phyloP scores from a whole-genome alignment of 64 coral and sea anemone species.

The Orbicella faveolata region DNA sequence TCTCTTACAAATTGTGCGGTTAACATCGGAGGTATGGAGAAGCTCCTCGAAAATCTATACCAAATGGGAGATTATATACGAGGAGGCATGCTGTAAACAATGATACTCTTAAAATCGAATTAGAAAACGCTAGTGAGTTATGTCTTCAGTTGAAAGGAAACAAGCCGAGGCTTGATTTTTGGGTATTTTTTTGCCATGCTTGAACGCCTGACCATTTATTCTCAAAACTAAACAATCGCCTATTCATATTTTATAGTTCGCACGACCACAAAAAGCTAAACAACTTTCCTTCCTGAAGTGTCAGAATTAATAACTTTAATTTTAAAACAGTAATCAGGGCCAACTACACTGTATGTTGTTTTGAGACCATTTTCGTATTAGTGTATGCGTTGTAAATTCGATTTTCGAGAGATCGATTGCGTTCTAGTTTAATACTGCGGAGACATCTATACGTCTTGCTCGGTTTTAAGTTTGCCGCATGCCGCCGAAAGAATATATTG shows the following conservation, averaged over 20 bases:
- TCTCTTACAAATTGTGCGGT: neutral
- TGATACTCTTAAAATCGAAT: too few relatives aligned
- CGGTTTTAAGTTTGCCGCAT: neutral
- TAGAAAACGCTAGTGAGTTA: too few relatives aligned
- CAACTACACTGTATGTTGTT: neutral
- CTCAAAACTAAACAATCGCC: neutral
- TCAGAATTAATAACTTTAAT: neutral
- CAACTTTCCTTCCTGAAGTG: neutral
- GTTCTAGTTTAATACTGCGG: neutral
- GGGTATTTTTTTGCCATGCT: neutral
- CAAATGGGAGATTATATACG: too few relatives aligned
- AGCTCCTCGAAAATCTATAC: too few relatives aligned
- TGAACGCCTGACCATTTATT: neutral
- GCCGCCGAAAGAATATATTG: neutral
- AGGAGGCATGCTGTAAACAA: too few relatives aligned
- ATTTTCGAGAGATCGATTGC: neutral
- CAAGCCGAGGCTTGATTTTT: neutral
- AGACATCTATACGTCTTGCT: neutral
- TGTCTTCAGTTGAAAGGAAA: neutral
- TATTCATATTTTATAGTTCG: slow-evolving; percentile 21
- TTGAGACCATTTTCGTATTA: neutral
- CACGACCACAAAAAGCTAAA: slow-evolving; percentile 12
- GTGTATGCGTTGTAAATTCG: neutral
- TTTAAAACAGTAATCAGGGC: neutral
- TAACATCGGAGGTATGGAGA: neutral